A percentile compares a stretch with the other conserved stretches of the same genome.
Evolutionary conservation across 2,888 invertebrate genomes (phyloP).

Genomic region (Paralinhomoeus sp.): DNA sequence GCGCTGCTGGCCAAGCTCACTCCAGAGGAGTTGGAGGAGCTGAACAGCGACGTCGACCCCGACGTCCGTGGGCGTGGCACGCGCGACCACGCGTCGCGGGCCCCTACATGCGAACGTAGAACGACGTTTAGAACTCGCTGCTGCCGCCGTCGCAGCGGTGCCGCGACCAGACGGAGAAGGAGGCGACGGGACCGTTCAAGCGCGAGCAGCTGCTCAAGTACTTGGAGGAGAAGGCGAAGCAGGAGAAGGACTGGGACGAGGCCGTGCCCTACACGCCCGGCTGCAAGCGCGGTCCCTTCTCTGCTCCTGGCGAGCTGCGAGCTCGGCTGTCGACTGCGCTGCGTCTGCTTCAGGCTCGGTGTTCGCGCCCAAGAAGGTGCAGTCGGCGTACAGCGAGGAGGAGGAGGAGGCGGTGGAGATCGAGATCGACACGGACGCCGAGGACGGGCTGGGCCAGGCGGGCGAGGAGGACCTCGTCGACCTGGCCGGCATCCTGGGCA

Average conservation of each 20-base stretch:
- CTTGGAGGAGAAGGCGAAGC: conserved; percentile 89
- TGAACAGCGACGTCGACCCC: conserved; percentile 70
- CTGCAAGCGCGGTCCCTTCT: conserved; percentile 63
- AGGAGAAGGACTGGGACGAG: conserved; percentile 90
- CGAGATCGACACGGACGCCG: conserved; percentile 49
- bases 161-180: conserved; percentile 82
- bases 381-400: conserved; percentile 5
- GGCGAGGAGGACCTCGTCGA: conserved; percentile 93
- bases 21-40: conserved; percentile 78
- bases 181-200: conserved; percentile 67
- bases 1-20: conserved; percentile 72
- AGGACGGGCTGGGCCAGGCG: conserved; percentile 63
- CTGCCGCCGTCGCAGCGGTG: conserved; percentile 84
- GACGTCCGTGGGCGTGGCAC: conserved; percentile 50
- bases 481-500: conserved; percentile 84
- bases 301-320: too few relatives aligned
- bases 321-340: too few relatives aligned
- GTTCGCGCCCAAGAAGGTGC: conserved; percentile 11
- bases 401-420: conserved; percentile 23
- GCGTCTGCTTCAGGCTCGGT: too few relatives aligned
- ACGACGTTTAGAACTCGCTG: conserved; percentile 72
- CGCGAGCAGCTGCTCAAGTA: conserved; percentile 84
- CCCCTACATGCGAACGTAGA: too few relatives aligned
- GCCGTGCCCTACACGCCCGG: conserved; percentile 75
- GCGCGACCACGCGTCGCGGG: too few relatives aligned